Base-by-base conservation (phyloP, 2,888 invertebrate genomes). In the Latrodectus hesperus region DNA sequence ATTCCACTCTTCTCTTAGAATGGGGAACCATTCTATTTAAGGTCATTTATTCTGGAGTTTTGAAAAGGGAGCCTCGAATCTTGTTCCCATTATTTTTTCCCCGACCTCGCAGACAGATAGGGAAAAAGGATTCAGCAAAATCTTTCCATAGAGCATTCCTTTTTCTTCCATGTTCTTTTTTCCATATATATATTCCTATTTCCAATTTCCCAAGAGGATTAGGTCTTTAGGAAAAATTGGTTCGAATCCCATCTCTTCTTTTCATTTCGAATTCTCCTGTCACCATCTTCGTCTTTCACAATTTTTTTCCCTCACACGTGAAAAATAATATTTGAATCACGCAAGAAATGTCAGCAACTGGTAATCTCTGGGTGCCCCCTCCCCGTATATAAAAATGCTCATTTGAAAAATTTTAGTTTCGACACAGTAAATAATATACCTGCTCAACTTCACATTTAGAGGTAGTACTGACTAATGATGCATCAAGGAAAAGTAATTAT, bases 1-100 rank as follows among this genome's bases (percentile, higher is more conserved):
- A 70, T 68, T 68, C 74, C 53, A 51, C 72, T 64, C 67, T 60
- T 26, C 65, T 55, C 67, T 64, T 38, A 6, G 4, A 22, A 22
- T 22, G 22, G 22, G 22, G 22, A 64, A 64, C 72, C 52, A 72
- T 84, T 84, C 84, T 72, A 84, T 78, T 84, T 84, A 77, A 84
- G 84, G 84, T 84, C 84, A 84, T 84, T 84, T 84, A 84, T 84
- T 80, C 83, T 70, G 22, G 38, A 76, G 49, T 26, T 83, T 83
- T 82, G 26, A 71, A 74, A 71, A 71, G 76, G 12, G 83, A 83
- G 70, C 83, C 49, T 76, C 76, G 60, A 55, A 71, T 53, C 68
- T 22, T 55, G 51, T 49, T 67, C 70, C 64, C 16, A 12, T 82
- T 68, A 38, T 74, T 81, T 68, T n/a, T 60, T n/a, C 60, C n/a